Percentiles rank a stretch among this genome's conserved stretches.
phyloP scores from a whole-genome alignment of 2,797 vertebrate species.

The Leontocebus nigricollis region DNA sequence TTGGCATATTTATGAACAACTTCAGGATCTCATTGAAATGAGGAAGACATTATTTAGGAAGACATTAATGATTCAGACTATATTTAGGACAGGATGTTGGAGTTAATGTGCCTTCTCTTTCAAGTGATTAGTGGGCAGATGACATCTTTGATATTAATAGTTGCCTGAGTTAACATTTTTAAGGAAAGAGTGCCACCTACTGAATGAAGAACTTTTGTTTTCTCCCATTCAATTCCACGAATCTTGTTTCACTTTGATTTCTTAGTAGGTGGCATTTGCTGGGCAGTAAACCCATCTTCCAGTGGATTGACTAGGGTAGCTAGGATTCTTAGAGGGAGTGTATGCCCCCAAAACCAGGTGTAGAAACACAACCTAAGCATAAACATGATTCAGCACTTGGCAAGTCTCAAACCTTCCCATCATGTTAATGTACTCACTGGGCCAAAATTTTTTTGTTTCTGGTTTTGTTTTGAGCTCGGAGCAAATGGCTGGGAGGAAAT shows the following conservation, averaged over 20 bases:
- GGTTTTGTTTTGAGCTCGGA: not conserved
- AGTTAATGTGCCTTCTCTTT: slow-evolving; percentile 13
- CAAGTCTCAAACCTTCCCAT: not conserved
- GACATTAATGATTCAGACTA: not conserved
- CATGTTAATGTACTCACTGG: not conserved
- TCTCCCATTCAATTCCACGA: not conserved
- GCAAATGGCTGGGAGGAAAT: not conserved
- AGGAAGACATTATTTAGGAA: not conserved
- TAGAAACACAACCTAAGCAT: not conserved
- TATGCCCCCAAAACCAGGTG: not conserved
- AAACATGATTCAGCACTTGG: not conserved
- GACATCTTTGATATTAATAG: not conserved
- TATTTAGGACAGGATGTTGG: slow-evolving; percentile 4
- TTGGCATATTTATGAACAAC: not conserved
- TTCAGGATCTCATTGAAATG: not conserved
- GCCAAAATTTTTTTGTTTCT: not conserved
- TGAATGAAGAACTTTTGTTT: not conserved
- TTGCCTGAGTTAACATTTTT: not conserved
- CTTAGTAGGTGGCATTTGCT: not conserved
- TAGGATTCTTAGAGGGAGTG: not conserved
- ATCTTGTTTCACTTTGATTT: slow-evolving; percentile 26
- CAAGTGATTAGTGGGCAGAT: not conserved
- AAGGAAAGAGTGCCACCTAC: slow-evolving; percentile 58
- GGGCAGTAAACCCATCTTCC: not conserved
- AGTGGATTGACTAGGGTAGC: not conserved